phyloP scores from a whole-genome alignment of 2,888 invertebrate genomes.

The Pasiphila rectangulata region DNA sequence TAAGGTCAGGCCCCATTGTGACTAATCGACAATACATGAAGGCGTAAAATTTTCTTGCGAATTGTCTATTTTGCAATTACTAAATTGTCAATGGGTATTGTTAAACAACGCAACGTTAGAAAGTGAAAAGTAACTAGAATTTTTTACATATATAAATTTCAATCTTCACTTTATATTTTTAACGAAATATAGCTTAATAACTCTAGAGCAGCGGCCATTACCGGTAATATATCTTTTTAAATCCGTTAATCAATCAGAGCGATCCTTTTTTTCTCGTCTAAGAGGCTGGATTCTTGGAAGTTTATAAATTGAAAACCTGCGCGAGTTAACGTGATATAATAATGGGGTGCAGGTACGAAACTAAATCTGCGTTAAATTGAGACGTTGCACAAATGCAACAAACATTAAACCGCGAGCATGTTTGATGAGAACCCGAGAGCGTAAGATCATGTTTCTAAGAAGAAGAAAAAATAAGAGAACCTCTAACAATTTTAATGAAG shows the following conservation, averaged over 20 bases:
- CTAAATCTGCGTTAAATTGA: slow-evolving; percentile 56
- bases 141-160: too few relatives aligned
- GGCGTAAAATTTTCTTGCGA: slow-evolving; percentile 8
- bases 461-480: too few relatives aligned
- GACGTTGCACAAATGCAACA: slow-evolving; percentile 36
- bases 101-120: slow-evolving; percentile 5
- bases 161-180: slow-evolving; percentile 8
- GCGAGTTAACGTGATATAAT: slow-evolving; percentile 47
- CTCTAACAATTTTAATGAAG: too few relatives aligned
- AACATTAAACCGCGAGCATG: slow-evolving; percentile 9
- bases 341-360: slow-evolving; percentile 44
- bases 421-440: background rate
- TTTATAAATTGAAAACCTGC: slow-evolving; percentile 55
- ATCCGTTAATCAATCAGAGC: slow-evolving; percentile 44
- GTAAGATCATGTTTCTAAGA: background rate
- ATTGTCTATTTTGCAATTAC: slow-evolving; percentile 9
- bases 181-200: slow-evolving; percentile 8
- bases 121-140: background rate
- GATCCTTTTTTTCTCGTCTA: slow-evolving; percentile 44
- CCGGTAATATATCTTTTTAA: slow-evolving; percentile 33
- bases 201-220: slow-evolving; percentile 22
- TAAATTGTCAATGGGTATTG: slow-evolving; percentile 9
- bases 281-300: slow-evolving; percentile 48
- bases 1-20: background rate
- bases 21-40: slow-evolving; percentile 2